phyloP scores from a whole-genome alignment of 2,888 invertebrate genomes.

The Synanthedon vespiformis region DNA sequence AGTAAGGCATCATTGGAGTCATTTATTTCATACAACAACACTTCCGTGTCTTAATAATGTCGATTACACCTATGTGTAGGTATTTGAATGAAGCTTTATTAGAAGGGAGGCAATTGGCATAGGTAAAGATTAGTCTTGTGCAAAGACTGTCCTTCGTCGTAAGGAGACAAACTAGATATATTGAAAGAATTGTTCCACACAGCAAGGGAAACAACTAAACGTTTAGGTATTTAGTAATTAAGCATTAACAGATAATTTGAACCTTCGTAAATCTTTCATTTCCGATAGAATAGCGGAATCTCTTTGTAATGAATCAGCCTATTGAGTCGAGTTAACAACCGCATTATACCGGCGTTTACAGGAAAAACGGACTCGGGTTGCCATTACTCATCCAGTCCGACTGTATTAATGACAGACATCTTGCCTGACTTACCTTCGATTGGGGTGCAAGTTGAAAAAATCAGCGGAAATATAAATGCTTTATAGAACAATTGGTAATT shows the following conservation, averaged over 20 bases:
- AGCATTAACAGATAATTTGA: not conserved
- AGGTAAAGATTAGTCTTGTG: too few species aligned
- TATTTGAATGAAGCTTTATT: too few species aligned
- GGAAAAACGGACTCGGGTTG: conserved; percentile 17
- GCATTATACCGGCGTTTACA: conserved; percentile 44
- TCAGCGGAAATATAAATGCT: conserved; percentile 13
- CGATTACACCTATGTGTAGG: too few species aligned
- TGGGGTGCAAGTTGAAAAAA: conserved; percentile 11
- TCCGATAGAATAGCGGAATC: not conserved
- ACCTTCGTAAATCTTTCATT: too few species aligned
- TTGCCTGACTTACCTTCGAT: conserved; percentile 56
- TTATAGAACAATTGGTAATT: too few species aligned
- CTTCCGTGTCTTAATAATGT: too few species aligned
- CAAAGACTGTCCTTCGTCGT: too few species aligned
- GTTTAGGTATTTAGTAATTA: not conserved
- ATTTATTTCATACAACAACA: too few species aligned
- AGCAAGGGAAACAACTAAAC: not conserved
- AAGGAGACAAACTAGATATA: not conserved
- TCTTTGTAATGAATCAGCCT: conserved; percentile 22
- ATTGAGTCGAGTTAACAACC: conserved; percentile 44
- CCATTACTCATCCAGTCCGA: conserved; percentile 45
- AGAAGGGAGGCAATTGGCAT: too few species aligned
- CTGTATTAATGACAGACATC: conserved; percentile 58
- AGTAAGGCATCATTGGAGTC: too few species aligned
- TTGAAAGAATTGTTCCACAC: not conserved